Evolutionary conservation across 2,888 invertebrate genomes (phyloP).

Genomic region (Phoronis australis): DNA sequence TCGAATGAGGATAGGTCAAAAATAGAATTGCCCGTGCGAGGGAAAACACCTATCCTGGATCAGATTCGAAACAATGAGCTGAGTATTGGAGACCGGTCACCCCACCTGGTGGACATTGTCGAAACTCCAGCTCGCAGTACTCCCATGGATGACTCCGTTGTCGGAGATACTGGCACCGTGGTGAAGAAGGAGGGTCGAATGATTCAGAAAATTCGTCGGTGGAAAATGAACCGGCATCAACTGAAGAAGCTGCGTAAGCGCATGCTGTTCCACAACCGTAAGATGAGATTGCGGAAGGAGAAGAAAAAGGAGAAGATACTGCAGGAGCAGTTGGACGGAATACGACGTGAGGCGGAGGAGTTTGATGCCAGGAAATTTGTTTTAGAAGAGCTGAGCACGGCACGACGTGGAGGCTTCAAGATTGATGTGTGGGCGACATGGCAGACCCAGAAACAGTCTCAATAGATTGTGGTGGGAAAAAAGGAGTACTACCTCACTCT

Average conservation of each 20-base stretch:
- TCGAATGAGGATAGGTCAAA: too few species aligned
- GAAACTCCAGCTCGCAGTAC: too few species aligned
- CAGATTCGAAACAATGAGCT: too few species aligned
- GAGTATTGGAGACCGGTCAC: too few species aligned
- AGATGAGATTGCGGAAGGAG: constrained; percentile 6
- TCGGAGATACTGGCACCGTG: too few species aligned
- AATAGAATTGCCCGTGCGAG: too few species aligned
- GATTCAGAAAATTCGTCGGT: constrained; percentile 17
- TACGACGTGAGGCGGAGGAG: constrained; percentile 10
- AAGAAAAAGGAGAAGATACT: constrained; percentile 15
- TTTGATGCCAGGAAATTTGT: constrained; percentile 18
- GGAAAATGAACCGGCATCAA: constrained; percentile 23
- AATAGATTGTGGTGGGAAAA: too few species aligned
- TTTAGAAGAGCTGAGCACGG: constrained; percentile 13
- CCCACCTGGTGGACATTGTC: too few species aligned
- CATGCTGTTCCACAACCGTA: constrained; percentile 14
- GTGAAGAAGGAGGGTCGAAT: background rate
- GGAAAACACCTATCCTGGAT: too few species aligned
- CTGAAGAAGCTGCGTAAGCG: constrained; percentile 15
- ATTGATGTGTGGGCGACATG: constrained; percentile 14
- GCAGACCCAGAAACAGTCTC: too few species aligned
- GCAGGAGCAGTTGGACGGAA: constrained; percentile 6
- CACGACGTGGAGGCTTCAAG: constrained; percentile 18
- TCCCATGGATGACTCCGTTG: too few species aligned
- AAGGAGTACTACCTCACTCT: too few species aligned